Base-by-base conservation (phyloP, 1,140 invertebrate species). In the Holotrichia oblita region DNA sequence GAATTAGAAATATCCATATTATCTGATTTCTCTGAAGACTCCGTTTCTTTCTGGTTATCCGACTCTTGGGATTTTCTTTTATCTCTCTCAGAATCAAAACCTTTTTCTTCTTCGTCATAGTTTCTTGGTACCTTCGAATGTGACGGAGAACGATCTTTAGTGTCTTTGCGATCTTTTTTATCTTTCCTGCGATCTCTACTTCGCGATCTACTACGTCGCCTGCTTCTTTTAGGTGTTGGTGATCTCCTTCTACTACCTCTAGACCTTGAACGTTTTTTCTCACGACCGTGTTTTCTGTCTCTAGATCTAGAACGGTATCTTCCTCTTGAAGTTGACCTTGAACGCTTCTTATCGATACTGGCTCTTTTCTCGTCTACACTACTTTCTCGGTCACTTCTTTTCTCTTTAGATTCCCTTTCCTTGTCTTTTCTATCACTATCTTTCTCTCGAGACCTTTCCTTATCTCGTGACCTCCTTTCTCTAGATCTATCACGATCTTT, bases 1-100 rank as follows among this genome's bases (percentile, higher is more conserved):
- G 86, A 87, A 84, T 87, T 87, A 12, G 90, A 90, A 82, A 91
- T 90, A 83, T 91, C 90, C 90, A 91, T 91, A 83, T 90, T 90
- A 83, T 90, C 89, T 27, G 89, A 89, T 80, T 90, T 89, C 81
- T 89, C 88, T 6, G 88, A 83, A 14, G 85, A 86, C 34, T 85
- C 85, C 83, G 89, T 83, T 81, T 87, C 81, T 81, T 83, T 83
- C 85, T 78, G 79, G 78, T 78, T 76, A 76, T 82, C 81, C 73
- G 69, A 77, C 10, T 76, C 74, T 73, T 83, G 79, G 12, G 79
- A 77, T 73, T 81, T 82, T 9, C 73, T 40, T 73, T 85, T 83
- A 76, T 84, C 83, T 73, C 83, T 82, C 55, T 84, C 83, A 22
- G 84, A 83, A 77, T 88, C 89, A 81, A 85, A 86, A 10, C 87